A percentile compares a stretch with the other conserved stretches of the same genome.
Evolutionary conservation across 1,140 invertebrate species (phyloP).

Genomic region (Drosophila paulistorum): DNA sequence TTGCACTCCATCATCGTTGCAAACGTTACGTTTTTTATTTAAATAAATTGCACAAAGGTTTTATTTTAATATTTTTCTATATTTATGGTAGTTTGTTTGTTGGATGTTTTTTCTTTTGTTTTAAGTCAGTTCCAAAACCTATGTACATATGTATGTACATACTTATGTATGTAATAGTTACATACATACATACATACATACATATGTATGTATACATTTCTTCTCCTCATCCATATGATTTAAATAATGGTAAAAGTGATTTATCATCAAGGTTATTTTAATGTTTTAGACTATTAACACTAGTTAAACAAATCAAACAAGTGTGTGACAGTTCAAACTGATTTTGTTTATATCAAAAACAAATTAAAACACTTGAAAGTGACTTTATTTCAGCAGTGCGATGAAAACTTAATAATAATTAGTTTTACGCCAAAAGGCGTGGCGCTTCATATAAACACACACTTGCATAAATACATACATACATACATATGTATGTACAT

Average conservation of each 20-base stretch:
- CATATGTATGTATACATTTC: background rate
- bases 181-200: background rate
- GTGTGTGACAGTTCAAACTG: background rate
- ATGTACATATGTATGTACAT: background rate
- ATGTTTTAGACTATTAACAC: background rate
- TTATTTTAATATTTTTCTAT: too few relatives aligned
- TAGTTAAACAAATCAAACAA: background rate
- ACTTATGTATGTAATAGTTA: background rate
- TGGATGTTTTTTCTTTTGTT: too few relatives aligned
- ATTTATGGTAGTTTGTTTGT: too few relatives aligned
- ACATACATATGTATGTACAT: background rate
- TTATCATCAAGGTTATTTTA: background rate
- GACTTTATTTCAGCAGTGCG: conserved; percentile 6
- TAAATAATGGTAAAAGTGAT: background rate
- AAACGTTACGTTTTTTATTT: too few relatives aligned
- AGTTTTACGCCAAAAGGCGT: conserved; percentile 41
- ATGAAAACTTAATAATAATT: conserved; percentile 48
- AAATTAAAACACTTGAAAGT: background rate
- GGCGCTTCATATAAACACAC: conserved; percentile 1
- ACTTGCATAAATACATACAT: background rate
- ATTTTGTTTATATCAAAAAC: background rate
- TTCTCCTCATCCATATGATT: too few relatives aligned
- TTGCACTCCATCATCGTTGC: too few relatives aligned
- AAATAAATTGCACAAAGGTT: too few relatives aligned
- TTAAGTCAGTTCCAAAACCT: too few relatives aligned